Evolutionary conservation across 2,113 vertebrate species (phyloP).

Genomic region (Cromileptes altivelis): DNA sequence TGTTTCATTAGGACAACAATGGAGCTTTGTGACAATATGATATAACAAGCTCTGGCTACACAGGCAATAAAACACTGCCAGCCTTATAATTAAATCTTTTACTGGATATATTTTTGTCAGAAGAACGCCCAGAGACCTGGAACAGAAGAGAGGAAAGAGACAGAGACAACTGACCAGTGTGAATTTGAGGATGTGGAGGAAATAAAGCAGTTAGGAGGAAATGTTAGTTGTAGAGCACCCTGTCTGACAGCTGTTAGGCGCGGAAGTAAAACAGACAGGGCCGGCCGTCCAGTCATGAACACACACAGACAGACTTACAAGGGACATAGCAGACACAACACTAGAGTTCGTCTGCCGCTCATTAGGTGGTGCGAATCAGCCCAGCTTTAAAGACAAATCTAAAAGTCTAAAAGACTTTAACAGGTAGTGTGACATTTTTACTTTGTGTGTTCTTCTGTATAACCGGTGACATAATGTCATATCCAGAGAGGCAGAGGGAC

Average conservation of each 20-base stretch:
- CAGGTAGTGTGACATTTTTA: no score
- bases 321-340: background rate
- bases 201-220: slow-evolving; percentile 33
- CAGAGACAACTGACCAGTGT: slow-evolving; percentile 17
- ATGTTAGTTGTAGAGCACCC: slow-evolving; percentile 7
- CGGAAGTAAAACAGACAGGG: slow-evolving; percentile 53
- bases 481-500: background rate
- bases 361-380: background rate
- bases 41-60: background rate
- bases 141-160: background rate
- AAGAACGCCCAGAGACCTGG: background rate
- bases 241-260: slow-evolving; percentile 33
- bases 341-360: background rate
- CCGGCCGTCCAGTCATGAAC: background rate
- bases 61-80: background rate
- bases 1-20: background rate
- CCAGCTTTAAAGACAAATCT: background rate
- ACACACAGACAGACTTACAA: background rate
- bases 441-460: background rate
- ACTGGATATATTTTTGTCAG: background rate
- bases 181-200: slow-evolving; percentile 35
- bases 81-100: background rate
- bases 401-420: background rate
- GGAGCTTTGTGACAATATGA: background rate
- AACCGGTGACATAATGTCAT: slow-evolving; percentile 4